A percentile compares a stretch with the other conserved stretches of the same genome.
Conservation (phyloP, 2,888 invertebrate species). For the Ariolimax columbianus region DNA sequence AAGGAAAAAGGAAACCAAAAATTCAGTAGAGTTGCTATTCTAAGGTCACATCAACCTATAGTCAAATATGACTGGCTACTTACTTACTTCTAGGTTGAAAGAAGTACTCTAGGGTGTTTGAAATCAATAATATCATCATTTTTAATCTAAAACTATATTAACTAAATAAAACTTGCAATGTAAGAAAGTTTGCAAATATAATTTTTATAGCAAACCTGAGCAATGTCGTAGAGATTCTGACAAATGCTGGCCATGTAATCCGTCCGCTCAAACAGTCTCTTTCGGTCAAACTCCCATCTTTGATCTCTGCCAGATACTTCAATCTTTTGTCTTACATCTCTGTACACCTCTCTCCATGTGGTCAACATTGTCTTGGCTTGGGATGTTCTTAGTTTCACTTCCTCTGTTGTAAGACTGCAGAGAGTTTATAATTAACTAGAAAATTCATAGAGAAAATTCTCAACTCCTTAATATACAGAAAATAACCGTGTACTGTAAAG, state of each 20-base stretch:
- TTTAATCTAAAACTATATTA: too few species aligned
- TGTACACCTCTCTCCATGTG: conserved; percentile 87
- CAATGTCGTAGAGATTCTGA: conserved; percentile 87
- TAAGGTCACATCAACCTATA: too few species aligned
- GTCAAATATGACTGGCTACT: not conserved
- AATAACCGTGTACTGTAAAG: too few species aligned
- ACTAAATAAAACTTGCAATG: too few species aligned
- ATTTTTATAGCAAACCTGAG: conserved; percentile 81
- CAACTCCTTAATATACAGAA: too few species aligned
- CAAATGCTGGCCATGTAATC: conserved; percentile 91
- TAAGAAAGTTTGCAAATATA: too few species aligned
- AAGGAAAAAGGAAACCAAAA: too few species aligned
- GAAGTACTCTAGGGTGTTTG: too few species aligned
- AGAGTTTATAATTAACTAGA: too few species aligned
- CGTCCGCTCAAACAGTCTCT: conserved; percentile 88
- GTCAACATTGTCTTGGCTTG: conserved; percentile 85
- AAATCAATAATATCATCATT: not conserved
- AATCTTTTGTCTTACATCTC: conserved; percentile 88
- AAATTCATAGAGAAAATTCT: too few species aligned
- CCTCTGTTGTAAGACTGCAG: conserved; percentile 72
- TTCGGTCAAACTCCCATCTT: conserved; percentile 94
- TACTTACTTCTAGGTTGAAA: not conserved
- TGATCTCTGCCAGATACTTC: conserved; percentile 90
- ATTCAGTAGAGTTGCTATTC: too few species aligned
- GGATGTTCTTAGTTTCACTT: conserved; percentile 81